phyloP scores from a whole-genome alignment of 1,140 invertebrate genomes.

The Rhyzopertha dominica region DNA sequence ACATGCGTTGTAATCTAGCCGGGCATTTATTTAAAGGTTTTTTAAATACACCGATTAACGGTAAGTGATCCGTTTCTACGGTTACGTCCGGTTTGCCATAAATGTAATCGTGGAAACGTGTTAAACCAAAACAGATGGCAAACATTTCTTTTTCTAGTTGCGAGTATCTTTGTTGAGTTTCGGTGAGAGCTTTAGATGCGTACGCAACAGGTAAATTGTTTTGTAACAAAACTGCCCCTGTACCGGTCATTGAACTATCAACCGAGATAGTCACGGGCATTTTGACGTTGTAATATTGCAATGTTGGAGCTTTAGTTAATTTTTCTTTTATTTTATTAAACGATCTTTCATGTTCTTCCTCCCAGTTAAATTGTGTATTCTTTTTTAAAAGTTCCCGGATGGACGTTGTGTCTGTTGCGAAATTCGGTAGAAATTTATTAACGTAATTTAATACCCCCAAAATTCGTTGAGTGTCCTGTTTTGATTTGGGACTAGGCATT shows the following conservation, averaged over 20 bases:
- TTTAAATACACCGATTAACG: conserved; percentile 28
- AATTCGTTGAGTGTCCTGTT: conserved; percentile 33
- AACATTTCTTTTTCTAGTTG: conserved; percentile 46
- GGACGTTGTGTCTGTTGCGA: conserved; percentile 25
- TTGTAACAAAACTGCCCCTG: conserved; percentile 41
- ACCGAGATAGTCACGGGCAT: conserved; percentile 32
- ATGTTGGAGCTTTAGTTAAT: conserved; percentile 27
- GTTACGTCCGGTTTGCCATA: conserved; percentile 31
- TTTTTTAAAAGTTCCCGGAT: conserved; percentile 28
- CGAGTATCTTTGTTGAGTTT: conserved; percentile 35
- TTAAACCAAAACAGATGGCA: conserved; percentile 29
- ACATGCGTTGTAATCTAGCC: conserved; percentile 27
- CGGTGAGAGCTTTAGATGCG: conserved; percentile 39
- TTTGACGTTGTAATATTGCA: conserved; percentile 35
- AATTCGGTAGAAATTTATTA: conserved; percentile 29
- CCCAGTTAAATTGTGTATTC: conserved; percentile 22
- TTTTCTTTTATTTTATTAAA: conserved; percentile 35
- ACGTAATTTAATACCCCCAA: conserved; percentile 37
- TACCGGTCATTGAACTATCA: conserved; percentile 37
- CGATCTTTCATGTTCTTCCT: conserved; percentile 18
- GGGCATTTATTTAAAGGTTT: conserved; percentile 26
- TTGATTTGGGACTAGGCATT: conserved; percentile 28
- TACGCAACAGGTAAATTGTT: conserved; percentile 35
- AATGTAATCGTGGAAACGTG: conserved; percentile 38
- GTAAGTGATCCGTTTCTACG: conserved; percentile 35